A percentile compares a stretch with the other conserved stretches of the same genome.
Conservation (phyloP, 2,797 vertebrate genomes). For the Anisognathus igniventris region DNA sequence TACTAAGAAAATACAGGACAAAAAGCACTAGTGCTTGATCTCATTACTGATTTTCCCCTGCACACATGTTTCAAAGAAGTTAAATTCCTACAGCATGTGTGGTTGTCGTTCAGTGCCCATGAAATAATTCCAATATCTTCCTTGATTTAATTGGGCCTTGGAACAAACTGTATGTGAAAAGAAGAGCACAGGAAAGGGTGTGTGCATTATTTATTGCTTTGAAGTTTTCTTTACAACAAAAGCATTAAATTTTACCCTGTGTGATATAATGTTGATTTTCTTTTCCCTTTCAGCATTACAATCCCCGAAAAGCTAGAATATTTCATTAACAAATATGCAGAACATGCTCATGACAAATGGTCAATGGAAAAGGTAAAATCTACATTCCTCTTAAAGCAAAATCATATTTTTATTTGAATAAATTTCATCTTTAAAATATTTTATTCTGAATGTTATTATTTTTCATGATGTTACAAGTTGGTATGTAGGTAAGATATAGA, state of each 20-base stretch:
- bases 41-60: background rate
- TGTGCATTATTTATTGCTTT: background rate
- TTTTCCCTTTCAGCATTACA: conserved; percentile 77
- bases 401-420: background rate
- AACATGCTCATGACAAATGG: conserved; percentile 94
- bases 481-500: background rate
- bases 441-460: background rate
- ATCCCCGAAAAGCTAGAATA: conserved; percentile 93
- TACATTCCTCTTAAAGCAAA: background rate
- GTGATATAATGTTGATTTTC: background rate
- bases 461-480: background rate
- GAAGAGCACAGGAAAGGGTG: background rate
- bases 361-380: conserved; percentile 91
- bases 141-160: background rate
- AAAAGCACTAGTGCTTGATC: background rate
- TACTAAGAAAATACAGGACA: background rate
- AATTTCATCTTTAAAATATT: background rate
- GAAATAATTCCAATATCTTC: background rate
- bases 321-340: conserved; percentile 92
- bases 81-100: background rate
- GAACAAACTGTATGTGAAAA: background rate
- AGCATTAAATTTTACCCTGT: background rate
- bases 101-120: background rate
- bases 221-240: background rate
- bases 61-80: background rate